These are phyloP conservation scores for Drosophila neocordata DNA, from an alignment of 1,140 invertebrate species.

Conservation along the genomic window DNA sequence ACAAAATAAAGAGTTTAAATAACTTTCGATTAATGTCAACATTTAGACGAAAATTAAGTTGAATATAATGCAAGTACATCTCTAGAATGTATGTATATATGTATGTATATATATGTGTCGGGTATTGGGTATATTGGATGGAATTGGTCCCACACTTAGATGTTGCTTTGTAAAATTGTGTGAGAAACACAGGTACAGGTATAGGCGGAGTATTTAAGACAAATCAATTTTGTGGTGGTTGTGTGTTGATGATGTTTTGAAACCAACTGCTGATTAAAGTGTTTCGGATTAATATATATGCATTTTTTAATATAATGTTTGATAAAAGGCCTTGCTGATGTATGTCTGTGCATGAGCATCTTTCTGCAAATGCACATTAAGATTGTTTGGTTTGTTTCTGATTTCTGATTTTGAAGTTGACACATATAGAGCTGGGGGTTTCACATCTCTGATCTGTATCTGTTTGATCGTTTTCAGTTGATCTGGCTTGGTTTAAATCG, in stretches of 20 bases:
- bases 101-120: conserved; percentile 4
- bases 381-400: conserved; percentile 13
- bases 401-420: conserved; percentile 18
- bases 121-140: neutral
- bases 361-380: conserved; percentile 1
- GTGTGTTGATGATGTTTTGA: conserved; percentile 8
- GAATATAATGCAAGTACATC: conserved; percentile 9
- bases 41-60: neutral
- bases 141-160: neutral
- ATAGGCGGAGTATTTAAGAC: conserved; percentile 6
- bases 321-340: neutral
- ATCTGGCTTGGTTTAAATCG: conserved; percentile 22
- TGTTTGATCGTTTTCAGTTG: conserved; percentile 21
- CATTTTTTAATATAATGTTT: neutral
- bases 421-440: conserved; percentile 19
- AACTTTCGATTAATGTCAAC: neutral
- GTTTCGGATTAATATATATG: conserved; percentile 9
- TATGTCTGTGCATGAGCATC: conserved; percentile 2
- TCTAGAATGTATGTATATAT: neutral
- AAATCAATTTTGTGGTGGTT: conserved; percentile 2
- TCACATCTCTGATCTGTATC: conserved; percentile 19
- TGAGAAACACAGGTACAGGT: conserved; percentile 1
- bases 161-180: neutral
- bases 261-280: conserved; percentile 3
- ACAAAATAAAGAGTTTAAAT: neutral